Base-by-base conservation (phyloP, 2,888 invertebrate species). In the Eupithecia tripunctaria region DNA sequence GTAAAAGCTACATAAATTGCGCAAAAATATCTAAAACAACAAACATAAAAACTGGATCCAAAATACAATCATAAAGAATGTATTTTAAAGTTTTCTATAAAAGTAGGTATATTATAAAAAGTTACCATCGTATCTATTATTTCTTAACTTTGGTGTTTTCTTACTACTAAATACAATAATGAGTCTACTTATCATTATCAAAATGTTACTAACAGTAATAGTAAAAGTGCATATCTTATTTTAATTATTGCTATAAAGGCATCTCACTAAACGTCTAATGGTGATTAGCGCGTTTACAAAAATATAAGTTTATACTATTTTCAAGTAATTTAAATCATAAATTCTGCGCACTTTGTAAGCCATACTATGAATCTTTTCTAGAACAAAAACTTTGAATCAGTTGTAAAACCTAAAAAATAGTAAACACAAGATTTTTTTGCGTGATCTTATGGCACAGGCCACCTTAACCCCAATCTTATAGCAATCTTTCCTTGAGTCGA, bases 161-260 rank as follows among this genome's bases (percentile, higher is more conserved):
- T 36, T 36, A 8, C 29, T 18, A 36, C n/a, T n/a, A 47, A 43
- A 62, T 63, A n/a, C n/a, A n/a, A n/a, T n/a, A n/a, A n/a, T 32
- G 32, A 6, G 6, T 15, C 47, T n/a, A n/a, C 8, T 47, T 43
- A 60, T 43, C 10, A 59, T 29, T 32, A 41, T 60, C 15, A 43
- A 1, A 18, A 43, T 60, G 41, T 38, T 68, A 59, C 32, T 21
- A 51, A 25, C n/a, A 4, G 51, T 43, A 67, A n/a, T 29, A 29
- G 29, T 68, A 69, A 63, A 79, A 77, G 75, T 78, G 78, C 78
- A 76, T 74, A 76, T 76, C 63, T 76, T 78, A 68, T 38, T 14
- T 67, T 78, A 78, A 63, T 80, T 80, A 80, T 80, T 80, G 79
- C 79, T 78, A 73, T 73, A 68, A 60, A 43, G 68, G 67, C 70